A percentile compares a stretch with the other conserved stretches of the same genome.
These are phyloP conservation scores for Apteryx owenii DNA, from an alignment of 2,113 vertebrate species.

Conservation along the genomic window DNA sequence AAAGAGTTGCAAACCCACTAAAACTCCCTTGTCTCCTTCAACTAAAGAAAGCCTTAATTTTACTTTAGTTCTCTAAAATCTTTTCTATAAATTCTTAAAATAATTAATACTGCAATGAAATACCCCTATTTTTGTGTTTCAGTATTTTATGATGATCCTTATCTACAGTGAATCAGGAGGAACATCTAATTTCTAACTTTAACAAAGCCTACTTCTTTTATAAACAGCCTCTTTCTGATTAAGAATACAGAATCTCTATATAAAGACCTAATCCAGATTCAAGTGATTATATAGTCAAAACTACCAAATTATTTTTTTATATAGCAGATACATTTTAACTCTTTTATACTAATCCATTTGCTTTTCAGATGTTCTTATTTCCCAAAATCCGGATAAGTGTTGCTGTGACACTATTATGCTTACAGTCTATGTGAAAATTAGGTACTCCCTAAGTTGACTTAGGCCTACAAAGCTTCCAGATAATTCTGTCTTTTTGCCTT, in stretches of 20 bases:
- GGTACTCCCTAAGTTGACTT: background rate
- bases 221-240: background rate
- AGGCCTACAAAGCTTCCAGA: background rate
- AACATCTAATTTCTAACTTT: background rate
- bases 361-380: background rate
- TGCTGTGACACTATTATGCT: background rate
- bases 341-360: background rate
- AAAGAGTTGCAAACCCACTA: background rate
- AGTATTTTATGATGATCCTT: background rate
- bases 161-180: background rate
- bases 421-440: background rate
- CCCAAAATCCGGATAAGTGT: background rate
- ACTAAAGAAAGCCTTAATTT: background rate
- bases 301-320: background rate
- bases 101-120: background rate
- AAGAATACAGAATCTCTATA: background rate
- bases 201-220: background rate
- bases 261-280: constrained; percentile 2
- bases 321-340: background rate
- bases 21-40: background rate
- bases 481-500: background rate
- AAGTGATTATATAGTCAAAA: background rate
- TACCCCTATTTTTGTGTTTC: background rate
- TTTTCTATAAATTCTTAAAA: background rate
- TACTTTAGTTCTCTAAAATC: background rate